Evolutionary conservation across 2,113 vertebrate species (phyloP).

Genomic region (Podarcis muralis): DNA sequence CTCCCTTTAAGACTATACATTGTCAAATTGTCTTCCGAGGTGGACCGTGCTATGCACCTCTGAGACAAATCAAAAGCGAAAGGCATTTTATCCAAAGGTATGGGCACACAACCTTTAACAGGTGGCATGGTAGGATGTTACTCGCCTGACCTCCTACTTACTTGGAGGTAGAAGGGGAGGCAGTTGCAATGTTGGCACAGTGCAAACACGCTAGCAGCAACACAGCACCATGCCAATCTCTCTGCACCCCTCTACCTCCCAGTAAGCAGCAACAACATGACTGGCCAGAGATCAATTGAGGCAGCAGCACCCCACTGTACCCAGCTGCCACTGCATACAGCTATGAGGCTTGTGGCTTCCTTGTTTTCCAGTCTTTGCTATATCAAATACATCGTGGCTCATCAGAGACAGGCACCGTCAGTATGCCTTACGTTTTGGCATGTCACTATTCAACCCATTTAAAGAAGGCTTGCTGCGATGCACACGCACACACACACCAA

Average conservation of each 20-base stretch:
- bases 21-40: neutral
- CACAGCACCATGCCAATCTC: too few species aligned
- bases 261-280: too few species aligned
- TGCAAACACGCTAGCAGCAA: too few species aligned
- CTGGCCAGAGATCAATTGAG: too few species aligned
- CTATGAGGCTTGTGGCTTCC: too few species aligned
- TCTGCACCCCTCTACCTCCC: too few species aligned
- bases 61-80: neutral
- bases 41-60: neutral
- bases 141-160: too few species aligned
- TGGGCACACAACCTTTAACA: neutral
- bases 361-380: neutral
- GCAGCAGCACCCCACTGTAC: too few species aligned
- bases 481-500: neutral
- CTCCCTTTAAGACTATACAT: neutral
- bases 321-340: too few species aligned
- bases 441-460: neutral
- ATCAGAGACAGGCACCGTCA: neutral
- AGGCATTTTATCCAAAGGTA: neutral
- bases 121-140: too few species aligned
- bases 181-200: too few species aligned
- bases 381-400: neutral
- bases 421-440: neutral
- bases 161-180: too few species aligned
- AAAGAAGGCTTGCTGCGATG: neutral